Conservation (phyloP, 2,113 vertebrate genomes). For the Calcarius ornatus region DNA sequence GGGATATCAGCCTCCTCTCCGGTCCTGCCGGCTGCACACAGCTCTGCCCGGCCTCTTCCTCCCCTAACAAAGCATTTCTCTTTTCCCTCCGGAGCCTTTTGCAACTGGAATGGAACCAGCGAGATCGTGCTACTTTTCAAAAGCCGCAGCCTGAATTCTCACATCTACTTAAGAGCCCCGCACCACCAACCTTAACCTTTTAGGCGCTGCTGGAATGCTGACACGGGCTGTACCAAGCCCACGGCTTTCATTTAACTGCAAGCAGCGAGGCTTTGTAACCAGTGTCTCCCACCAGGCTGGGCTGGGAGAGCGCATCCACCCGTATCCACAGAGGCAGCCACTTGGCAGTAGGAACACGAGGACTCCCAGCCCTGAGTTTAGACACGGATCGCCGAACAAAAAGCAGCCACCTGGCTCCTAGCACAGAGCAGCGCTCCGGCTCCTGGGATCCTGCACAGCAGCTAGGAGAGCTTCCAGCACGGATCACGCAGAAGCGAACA, state of each 20-base stretch:
- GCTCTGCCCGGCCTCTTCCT: background rate
- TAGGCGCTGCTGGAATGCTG: background rate
- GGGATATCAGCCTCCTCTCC: background rate
- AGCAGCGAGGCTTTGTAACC: background rate
- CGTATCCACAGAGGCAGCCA: accelerated
- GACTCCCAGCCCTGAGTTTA: background rate
- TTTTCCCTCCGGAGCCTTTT: constrained; percentile 1
- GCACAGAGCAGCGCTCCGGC: background rate
- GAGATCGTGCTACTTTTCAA: background rate
- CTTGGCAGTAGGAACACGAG: background rate
- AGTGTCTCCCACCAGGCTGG: background rate
- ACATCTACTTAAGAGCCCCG: background rate
- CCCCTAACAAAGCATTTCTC: background rate
- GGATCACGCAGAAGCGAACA: background rate
- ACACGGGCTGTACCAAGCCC: background rate
- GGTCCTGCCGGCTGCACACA: background rate
- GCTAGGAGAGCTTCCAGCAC: background rate
- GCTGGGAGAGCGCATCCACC: background rate
- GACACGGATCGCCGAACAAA: background rate
- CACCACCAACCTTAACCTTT: background rate
- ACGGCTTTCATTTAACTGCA: background rate
- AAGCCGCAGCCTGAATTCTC: background rate
- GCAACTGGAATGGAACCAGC: background rate
- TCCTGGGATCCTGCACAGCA: background rate
- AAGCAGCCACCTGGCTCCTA: background rate